Conservation (phyloP, 2,797 vertebrate species). For the Myotis myotis region DNA sequence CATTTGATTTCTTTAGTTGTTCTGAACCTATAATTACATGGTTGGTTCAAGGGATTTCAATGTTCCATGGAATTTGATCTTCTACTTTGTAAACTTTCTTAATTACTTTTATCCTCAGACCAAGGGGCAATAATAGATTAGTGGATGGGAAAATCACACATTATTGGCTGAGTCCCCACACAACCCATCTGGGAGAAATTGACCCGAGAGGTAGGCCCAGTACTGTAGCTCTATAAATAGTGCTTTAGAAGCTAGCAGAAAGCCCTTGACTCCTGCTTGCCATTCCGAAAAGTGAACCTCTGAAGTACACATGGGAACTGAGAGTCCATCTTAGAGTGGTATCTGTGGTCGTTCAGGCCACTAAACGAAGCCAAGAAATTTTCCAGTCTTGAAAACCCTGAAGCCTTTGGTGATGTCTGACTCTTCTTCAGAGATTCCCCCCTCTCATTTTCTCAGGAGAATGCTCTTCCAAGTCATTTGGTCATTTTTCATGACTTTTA, state of each 20-base stretch:
- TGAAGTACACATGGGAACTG: neutral
- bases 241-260: neutral
- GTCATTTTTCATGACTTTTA: neutral
- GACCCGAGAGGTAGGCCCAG: neutral
- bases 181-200: neutral
- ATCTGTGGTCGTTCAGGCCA: neutral
- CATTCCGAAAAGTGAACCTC: neutral
- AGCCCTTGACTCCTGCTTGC: neutral
- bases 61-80: neutral
- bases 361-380: neutral
- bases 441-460: neutral
- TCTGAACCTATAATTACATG: neutral
- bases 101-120: conserved; percentile 34
- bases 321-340: neutral
- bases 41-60: neutral
- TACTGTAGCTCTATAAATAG: neutral
- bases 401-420: neutral
- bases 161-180: neutral
- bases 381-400: neutral
- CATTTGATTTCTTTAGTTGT: neutral
- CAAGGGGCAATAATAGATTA: neutral
- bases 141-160: neutral
- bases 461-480: neutral
- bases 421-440: neutral
- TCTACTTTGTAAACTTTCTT: conserved; percentile 33